Conservation (phyloP, 53 echinoderm and acorn worm genomes). For the Zoroaster sp. region DNA sequence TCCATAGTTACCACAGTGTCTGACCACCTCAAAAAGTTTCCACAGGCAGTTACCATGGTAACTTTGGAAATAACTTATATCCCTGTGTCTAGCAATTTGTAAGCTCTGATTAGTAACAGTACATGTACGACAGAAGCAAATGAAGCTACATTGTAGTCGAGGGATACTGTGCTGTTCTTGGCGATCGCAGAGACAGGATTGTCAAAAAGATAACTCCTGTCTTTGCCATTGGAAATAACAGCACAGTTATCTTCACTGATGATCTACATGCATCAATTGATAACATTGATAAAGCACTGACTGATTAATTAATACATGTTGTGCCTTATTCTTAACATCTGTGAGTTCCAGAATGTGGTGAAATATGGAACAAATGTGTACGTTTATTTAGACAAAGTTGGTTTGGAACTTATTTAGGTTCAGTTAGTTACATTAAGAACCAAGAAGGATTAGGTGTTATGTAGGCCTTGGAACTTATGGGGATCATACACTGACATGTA, state of each 20-base stretch:
- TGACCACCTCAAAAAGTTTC: slow-evolving; percentile 34
- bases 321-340: too few relatives aligned
- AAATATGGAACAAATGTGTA: too few relatives aligned
- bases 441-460: too few relatives aligned
- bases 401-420: too few relatives aligned
- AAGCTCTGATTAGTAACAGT: not conserved
- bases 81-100: not conserved
- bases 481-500: too few relatives aligned
- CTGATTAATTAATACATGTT: too few relatives aligned
- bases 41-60: slow-evolving; percentile 56
- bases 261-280: not conserved
- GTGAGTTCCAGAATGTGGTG: too few relatives aligned
- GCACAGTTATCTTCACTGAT: slow-evolving; percentile 35
- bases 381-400: too few relatives aligned
- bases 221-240: slow-evolving; percentile 66
- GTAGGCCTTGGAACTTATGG: too few relatives aligned
- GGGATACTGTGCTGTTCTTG: slow-evolving; percentile 50
- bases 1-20: slow-evolving; percentile 54
- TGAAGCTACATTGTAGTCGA: not conserved
- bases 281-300: too few relatives aligned
- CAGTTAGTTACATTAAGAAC: too few relatives aligned
- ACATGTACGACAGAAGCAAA: not conserved
- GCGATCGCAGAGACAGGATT: slow-evolving; percentile 55
- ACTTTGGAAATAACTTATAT: slow-evolving; percentile 15
- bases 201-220: slow-evolving; percentile 36